Base-by-base conservation (phyloP, 2,888 invertebrate species). In the Axea sp. region DNA sequence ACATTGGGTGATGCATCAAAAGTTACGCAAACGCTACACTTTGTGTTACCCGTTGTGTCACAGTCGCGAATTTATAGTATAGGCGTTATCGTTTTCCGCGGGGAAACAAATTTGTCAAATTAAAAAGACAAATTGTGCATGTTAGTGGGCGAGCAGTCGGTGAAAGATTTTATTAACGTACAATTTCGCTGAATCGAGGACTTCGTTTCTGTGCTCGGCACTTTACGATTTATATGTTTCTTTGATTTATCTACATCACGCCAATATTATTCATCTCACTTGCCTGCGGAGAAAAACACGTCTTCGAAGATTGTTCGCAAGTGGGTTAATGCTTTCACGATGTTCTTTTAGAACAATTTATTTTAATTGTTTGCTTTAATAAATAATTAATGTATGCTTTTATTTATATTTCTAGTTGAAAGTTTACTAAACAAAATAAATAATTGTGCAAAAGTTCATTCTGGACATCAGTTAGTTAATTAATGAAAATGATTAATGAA, bases 81-180 rank as follows among this genome's bases (percentile, higher is more conserved):
- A 51, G 51, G 68, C 64, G 62, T 73, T 73, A 73, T 73, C 73
- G 55, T 73, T 73, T 73, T 73, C 67, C 73, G 55, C 39, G 62
- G 49, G 39, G 67, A 47, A 68, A 57, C 55, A 49, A 62, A 68
- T 73, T 73, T 57, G 73, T 73, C 73, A 62, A 73, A 68, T 64
- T 47, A 55, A 55, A 55, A 49, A 57, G 68, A 64, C 73, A 64
- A 68, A 73, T 64, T 57, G 60, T 28, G 43, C 39, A 53, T 53
- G 73, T 62, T 57, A 67, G 60, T 37, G 47, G 62, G 47, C 68
- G 49, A 53, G 49, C 60, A 51, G 60, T 49, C 59, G 68, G 60
- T 65, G 74, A 74, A 68, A 74, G 69, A 74, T 65, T 74, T 74
- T 60, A 68, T 76, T 71, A 67, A 73, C 71, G 69, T 60, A 62